phyloP scores from a whole-genome alignment of 2,797 vertebrate genomes.

The Sebastes steindachneri region DNA sequence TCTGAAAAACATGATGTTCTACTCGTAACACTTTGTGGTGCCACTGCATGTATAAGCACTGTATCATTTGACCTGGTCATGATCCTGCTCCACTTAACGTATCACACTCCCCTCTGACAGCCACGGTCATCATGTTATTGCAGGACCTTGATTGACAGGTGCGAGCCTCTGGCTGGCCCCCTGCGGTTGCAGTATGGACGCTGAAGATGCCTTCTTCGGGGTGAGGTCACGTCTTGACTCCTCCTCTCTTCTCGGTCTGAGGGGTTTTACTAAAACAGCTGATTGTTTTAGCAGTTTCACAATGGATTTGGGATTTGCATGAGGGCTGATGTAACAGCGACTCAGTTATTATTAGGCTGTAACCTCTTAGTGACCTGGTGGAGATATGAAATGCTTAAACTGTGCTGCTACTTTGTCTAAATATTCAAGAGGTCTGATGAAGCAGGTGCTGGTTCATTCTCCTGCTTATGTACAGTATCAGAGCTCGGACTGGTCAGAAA shows the following conservation, averaged over 20 bases:
- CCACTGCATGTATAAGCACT: neutral
- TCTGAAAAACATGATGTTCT: neutral
- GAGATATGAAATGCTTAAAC: conserved; percentile 45
- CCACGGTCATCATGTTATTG: conserved; percentile 51
- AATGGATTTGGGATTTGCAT: conserved; percentile 18
- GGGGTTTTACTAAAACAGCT: neutral
- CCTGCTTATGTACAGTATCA: conserved; percentile 14
- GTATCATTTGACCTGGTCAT: neutral
- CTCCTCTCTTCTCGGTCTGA: conserved; percentile 21
- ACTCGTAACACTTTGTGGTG: neutral
- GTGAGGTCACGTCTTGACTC: conserved; percentile 58
- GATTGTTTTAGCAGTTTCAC: conserved; percentile 25
- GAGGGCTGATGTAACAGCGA: conserved; percentile 31
- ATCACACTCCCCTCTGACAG: conserved; percentile 11
- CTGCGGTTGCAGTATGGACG: conserved; percentile 54
- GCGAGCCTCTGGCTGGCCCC: conserved; percentile 2
- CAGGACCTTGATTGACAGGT: conserved; percentile 66
- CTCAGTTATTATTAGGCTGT: conserved; percentile 34
- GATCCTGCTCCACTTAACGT: neutral
- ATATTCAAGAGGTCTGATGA: neutral
- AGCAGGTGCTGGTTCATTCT: conserved; percentile 30
- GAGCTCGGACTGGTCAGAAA: conserved; percentile 17
- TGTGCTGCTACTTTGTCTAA: conserved; percentile 3
- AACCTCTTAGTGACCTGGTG: conserved; percentile 31
- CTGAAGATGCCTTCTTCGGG: conserved; percentile 66